phyloP scores from a whole-genome alignment of 2,888 invertebrate species.

The Saturnia japonica region DNA sequence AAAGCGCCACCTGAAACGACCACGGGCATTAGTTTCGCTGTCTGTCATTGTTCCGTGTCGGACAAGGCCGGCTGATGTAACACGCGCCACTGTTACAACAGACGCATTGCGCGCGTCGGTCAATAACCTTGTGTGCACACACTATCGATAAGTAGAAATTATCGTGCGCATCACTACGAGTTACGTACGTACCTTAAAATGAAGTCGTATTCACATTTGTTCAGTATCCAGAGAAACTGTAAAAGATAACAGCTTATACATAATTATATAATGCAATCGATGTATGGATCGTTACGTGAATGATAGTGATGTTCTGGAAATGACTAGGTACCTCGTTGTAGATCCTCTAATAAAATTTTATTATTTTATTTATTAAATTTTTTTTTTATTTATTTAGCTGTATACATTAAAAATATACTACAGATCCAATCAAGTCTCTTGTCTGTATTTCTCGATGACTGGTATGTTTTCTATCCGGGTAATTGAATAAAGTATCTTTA shows the following conservation, averaged over 20 bases:
- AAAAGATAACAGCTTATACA: background rate
- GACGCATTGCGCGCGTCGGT: slow-evolving; percentile 50
- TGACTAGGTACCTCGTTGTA: no score
- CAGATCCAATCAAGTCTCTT: no score
- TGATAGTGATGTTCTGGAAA: no score
- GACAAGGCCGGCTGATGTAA: slow-evolving; percentile 77
- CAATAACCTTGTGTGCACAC: slow-evolving; percentile 68
- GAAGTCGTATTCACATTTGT: background rate
- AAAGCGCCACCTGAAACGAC: slow-evolving; percentile 35
- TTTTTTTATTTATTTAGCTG: no score
- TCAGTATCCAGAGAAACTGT: background rate
- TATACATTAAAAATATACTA: no score
- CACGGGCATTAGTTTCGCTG: slow-evolving; percentile 35
- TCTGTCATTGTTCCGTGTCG: slow-evolving; percentile 71
- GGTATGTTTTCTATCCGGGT: no score
- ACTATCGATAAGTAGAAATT: slow-evolving; percentile 51
- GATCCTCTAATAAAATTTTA: no score
- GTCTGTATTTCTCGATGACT: no score
- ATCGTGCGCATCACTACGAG: slow-evolving; percentile 50
- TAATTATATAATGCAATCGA: background rate
- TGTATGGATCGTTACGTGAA: no score
- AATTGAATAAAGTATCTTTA: no score
- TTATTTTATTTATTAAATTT: no score
- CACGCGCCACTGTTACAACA: slow-evolving; percentile 59
- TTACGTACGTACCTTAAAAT: background rate